Conservation (phyloP, 2,888 invertebrate species). For the Timandra comae region DNA sequence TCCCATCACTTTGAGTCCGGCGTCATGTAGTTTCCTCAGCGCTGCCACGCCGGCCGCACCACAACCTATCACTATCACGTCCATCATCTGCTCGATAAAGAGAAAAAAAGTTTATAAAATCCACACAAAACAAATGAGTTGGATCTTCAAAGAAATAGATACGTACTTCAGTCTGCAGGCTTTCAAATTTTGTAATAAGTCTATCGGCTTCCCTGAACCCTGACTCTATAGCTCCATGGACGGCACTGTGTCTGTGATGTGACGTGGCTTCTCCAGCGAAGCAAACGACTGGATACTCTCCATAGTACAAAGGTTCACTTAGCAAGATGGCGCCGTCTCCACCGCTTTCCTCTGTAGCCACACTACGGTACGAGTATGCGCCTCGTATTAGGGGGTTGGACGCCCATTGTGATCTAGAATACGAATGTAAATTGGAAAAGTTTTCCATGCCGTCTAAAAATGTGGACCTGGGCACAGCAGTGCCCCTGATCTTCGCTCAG, state of each 20-base stretch:
- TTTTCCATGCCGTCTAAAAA: no score
- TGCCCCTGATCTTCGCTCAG: no score
- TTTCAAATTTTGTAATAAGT: no score
- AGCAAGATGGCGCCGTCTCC: conserved; percentile 66
- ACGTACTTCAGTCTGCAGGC: no score
- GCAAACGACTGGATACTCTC: conserved; percentile 69
- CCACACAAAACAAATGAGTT: no score
- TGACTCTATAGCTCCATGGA: conserved; percentile 85
- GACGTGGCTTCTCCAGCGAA: conserved; percentile 84
- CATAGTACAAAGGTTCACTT: conserved; percentile 70
- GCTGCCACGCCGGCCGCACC: conserved; percentile 77
- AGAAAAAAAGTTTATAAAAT: no score
- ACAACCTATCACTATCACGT: conserved; percentile 76
- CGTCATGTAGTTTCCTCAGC: conserved; percentile 54
- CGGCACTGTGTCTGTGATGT: conserved; percentile 79
- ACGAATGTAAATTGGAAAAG: no score
- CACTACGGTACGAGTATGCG: conserved; percentile 80
- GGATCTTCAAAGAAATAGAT: no score
- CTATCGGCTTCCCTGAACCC: conserved; percentile 84
- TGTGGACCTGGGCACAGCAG: no score
- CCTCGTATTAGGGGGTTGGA: conserved; percentile 78
- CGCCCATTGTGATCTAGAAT: conserved; percentile 83
- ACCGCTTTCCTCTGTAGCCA: conserved; percentile 72
- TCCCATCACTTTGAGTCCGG: conserved; percentile 67
- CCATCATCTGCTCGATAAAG: conserved; percentile 63